Percentiles rank a stretch among this genome's conserved stretches.
These are phyloP conservation scores for Protaetia brevitarsis DNA, from an alignment of 1,140 invertebrate species.

Conservation along the genomic window DNA sequence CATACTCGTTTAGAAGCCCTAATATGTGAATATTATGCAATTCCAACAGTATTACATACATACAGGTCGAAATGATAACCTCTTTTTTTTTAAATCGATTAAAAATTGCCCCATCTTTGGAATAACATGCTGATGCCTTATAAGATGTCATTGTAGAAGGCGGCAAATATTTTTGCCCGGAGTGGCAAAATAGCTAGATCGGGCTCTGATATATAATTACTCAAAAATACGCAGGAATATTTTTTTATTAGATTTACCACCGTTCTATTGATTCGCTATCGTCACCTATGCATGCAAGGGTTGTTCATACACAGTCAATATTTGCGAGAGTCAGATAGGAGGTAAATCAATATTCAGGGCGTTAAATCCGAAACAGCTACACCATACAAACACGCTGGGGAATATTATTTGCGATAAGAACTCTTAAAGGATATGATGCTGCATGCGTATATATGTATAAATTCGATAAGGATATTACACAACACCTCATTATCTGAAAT, in stretches of 20 bases:
- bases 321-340: neutral
- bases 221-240: no score
- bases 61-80: no score
- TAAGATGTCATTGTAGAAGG: no score
- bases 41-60: no score
- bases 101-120: no score
- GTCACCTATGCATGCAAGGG: conserved; percentile 4
- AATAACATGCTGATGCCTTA: no score
- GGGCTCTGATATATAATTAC: no score
- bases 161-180: no score
- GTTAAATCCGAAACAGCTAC: neutral
- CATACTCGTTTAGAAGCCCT: no score
- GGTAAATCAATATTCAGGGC: conserved; percentile 9
- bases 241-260: conserved; percentile 4
- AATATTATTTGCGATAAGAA: conserved; percentile 12
- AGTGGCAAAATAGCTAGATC: no score
- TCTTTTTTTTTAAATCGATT: no score
- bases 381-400: neutral
- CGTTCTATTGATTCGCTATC: conserved; percentile 8
- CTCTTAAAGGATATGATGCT: conserved; percentile 1
- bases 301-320: conserved; percentile 9
- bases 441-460: neutral
- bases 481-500: neutral
- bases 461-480: neutral
- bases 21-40: no score